These are phyloP conservation scores for Netelia virgata DNA, from an alignment of 2,888 invertebrate species.

Conservation along the genomic window DNA sequence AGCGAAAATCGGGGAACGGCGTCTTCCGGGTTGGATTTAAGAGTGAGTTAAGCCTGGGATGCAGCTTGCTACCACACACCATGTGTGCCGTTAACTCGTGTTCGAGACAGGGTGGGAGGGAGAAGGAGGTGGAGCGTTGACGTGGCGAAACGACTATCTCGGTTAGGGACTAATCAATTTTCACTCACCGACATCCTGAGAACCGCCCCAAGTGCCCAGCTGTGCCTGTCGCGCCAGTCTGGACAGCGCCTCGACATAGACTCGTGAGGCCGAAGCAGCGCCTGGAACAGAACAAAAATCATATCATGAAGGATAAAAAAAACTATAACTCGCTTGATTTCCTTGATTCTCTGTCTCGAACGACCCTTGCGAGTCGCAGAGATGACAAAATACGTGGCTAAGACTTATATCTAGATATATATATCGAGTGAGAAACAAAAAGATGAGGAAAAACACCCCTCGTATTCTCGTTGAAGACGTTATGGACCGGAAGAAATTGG, in stretches of 20 bases:
- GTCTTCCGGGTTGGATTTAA: not conserved
- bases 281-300: conserved; percentile 86
- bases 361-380: no score
- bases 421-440: conserved; percentile 26
- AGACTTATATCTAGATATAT: not conserved
- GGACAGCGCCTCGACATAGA: conserved; percentile 95
- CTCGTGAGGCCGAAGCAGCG: conserved; percentile 94
- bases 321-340: conserved; percentile 29
- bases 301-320: conserved; percentile 17
- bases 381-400: no score
- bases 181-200: conserved; percentile 94
- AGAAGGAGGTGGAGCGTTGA: conserved; percentile 27
- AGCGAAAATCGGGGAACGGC: not conserved
- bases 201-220: conserved; percentile 95
- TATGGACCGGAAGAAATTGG: conserved; percentile 76
- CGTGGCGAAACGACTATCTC: conserved; percentile 56
- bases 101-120: not conserved
- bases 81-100: not conserved
- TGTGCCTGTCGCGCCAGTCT: conserved; percentile 95
- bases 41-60: conserved; percentile 11
- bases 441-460: conserved; percentile 15
- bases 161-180: conserved; percentile 73
- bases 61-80: conserved; percentile 36
- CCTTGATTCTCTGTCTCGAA: conserved; percentile 9
- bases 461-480: conserved; percentile 71